Conservation (phyloP, 2,797 vertebrate species). For the Syngnathus rostellatus region DNA sequence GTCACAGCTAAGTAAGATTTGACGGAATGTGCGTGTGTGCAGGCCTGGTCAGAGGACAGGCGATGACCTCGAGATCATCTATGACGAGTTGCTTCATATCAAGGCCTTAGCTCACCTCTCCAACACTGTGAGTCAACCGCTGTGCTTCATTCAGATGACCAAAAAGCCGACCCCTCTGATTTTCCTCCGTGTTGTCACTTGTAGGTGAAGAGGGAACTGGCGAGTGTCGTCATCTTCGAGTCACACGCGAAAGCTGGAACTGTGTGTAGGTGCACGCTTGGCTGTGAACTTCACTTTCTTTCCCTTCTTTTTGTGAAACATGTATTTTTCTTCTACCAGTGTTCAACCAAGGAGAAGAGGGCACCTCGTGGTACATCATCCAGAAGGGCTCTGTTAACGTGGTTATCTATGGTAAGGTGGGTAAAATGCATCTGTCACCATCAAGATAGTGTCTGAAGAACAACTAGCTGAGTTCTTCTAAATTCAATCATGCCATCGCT, state of each 20-base stretch:
- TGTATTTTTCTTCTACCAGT: conserved; percentile 59
- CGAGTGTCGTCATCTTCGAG: conserved; percentile 93
- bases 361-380: conserved; percentile 99
- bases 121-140: conserved; percentile 79
- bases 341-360: conserved; percentile 99
- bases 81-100: conserved; percentile 96
- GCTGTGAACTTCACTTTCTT: not conserved
- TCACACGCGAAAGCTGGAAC: conserved; percentile 97
- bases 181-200: conserved; percentile 22
- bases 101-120: conserved; percentile 97
- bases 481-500: conserved; percentile 29
- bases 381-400: conserved; percentile 97
- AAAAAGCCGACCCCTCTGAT: not conserved
- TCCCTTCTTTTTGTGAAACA: not conserved
- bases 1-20: not conserved
- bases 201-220: conserved; percentile 91
- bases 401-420: conserved; percentile 87
- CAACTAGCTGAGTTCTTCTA: conserved; percentile 43
- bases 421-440: conserved; percentile 8
- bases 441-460: conserved; percentile 15
- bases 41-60: conserved; percentile 92
- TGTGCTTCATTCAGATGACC: conserved; percentile 21
- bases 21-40: conserved; percentile 13
- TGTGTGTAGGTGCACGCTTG: conserved; percentile 79
- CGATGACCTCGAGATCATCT: conserved; percentile 96